Conservation (phyloP, 2,797 vertebrate genomes). For the Lacerta agilis region DNA sequence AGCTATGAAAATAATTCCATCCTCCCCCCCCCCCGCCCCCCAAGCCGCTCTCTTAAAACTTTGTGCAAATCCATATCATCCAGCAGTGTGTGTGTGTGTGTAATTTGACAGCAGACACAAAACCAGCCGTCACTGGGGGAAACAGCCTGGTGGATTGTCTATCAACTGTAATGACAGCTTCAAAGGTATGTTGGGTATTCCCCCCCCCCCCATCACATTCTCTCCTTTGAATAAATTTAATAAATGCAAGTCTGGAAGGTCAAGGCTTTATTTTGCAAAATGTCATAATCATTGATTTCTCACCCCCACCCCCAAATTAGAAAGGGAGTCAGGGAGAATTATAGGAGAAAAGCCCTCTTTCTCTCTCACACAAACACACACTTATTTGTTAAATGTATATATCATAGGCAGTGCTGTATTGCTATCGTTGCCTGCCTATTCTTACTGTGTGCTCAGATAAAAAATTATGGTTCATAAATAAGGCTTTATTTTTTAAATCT, state of each 20-base stretch:
- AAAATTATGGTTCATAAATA: slow-evolving; percentile 38
- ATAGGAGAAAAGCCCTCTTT: background rate
- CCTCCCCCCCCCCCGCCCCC: background rate
- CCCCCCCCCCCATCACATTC: background rate
- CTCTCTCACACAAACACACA: too few species aligned
- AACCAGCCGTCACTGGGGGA: background rate
- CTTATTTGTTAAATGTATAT: background rate
- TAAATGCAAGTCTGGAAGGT: background rate
- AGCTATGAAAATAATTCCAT: slow-evolving; percentile 18
- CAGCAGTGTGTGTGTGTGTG: slow-evolving; percentile 50
- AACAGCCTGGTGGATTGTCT: background rate
- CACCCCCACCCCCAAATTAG: background rate
- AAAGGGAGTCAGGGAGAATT: background rate
- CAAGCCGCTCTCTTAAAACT: slow-evolving; percentile 48
- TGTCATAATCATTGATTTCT: background rate
- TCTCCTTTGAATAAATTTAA: slow-evolving; percentile 32
- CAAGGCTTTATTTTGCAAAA: slow-evolving; percentile 33
- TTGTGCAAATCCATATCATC: slow-evolving; percentile 36
- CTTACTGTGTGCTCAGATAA: slow-evolving; percentile 5
- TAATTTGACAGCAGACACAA: slow-evolving; percentile 2
- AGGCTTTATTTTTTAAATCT: slow-evolving; percentile 52
- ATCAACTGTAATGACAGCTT: slow-evolving; percentile 24
- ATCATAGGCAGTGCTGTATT: background rate
- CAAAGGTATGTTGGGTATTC: background rate
- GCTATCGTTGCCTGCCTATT: background rate